phyloP scores from a whole-genome alignment of 2,888 invertebrate species.

The Ametastegia equiseti region DNA sequence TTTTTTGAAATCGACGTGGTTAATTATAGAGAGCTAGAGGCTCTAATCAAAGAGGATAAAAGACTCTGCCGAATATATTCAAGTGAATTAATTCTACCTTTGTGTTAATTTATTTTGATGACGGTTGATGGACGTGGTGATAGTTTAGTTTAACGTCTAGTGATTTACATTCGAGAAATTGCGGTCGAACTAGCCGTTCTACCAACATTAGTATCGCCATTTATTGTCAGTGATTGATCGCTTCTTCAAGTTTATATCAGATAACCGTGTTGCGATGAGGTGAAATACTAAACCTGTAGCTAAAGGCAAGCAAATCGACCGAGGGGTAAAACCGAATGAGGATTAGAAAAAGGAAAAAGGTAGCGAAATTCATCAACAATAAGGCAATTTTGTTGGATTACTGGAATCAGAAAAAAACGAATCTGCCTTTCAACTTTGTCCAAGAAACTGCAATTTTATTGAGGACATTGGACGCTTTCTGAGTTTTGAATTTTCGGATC shows the following conservation, averaged over 20 bases:
- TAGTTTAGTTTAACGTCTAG: conserved; percentile 14
- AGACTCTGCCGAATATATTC: background rate
- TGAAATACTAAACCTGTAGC: background rate
- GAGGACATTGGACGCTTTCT: too few species aligned
- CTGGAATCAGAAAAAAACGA: too few species aligned
- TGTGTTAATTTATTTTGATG: conserved; percentile 3
- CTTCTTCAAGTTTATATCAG: conserved; percentile 5
- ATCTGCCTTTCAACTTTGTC: too few species aligned
- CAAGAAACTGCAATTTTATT: too few species aligned
- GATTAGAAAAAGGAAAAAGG: too few species aligned
- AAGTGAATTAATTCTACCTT: conserved; percentile 5
- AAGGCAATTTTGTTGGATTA: too few species aligned
- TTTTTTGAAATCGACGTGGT: background rate
- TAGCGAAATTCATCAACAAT: too few species aligned
- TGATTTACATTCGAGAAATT: conserved; percentile 15
- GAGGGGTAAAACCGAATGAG: too few species aligned
- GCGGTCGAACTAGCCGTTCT: background rate
- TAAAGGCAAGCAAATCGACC: too few species aligned
- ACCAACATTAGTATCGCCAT: background rate
- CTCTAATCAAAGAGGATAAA: too few species aligned
- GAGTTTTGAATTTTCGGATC: too few species aligned
- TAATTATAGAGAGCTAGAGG: background rate
- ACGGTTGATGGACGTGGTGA: background rate
- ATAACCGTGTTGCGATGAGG: background rate
- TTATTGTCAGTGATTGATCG: conserved; percentile 8